Conservation (phyloP, 2,797 vertebrate genomes). For the Pampus argenteus region DNA sequence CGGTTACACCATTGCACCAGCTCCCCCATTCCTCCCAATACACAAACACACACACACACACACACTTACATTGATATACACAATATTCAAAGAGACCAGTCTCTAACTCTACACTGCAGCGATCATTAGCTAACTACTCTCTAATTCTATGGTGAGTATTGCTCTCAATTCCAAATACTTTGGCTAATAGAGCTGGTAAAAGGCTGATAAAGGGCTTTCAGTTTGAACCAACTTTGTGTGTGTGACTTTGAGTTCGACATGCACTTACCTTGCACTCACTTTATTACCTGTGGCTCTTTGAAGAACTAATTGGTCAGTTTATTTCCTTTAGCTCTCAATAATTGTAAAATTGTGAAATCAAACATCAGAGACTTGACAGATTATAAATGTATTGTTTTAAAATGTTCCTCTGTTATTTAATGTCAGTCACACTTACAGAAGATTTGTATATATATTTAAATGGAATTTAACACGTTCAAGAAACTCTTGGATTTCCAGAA, state of each 20-base stretch:
- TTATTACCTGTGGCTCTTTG: slow-evolving; percentile 15
- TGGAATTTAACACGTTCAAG: neutral
- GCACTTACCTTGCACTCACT: slow-evolving; percentile 10
- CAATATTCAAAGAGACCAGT: slow-evolving; percentile 40
- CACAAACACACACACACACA: slow-evolving; percentile 50
- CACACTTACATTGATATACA: slow-evolving; percentile 43
- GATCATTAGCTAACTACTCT: slow-evolving; percentile 55
- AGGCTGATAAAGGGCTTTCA: slow-evolving; percentile 29
- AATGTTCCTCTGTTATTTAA: slow-evolving; percentile 3
- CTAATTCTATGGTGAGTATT: slow-evolving; percentile 60
- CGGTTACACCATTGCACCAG: slow-evolving; percentile 74
- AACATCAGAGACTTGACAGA: neutral
- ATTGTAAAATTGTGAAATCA: neutral
- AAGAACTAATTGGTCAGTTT: slow-evolving; percentile 3
- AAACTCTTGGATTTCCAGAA: slow-evolving; percentile 23
- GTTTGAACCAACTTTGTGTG: slow-evolving; percentile 24
- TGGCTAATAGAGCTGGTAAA: slow-evolving; percentile 13
- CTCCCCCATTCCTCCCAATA: slow-evolving; percentile 51
- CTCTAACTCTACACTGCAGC: slow-evolving; percentile 44
- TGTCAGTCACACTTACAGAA: neutral
- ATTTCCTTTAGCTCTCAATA: slow-evolving; percentile 13
- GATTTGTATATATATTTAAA: no score
- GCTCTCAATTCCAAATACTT: slow-evolving; percentile 39
- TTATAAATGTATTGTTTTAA: slow-evolving; percentile 2
- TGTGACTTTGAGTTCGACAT: slow-evolving; percentile 13